These are phyloP conservation scores for Acleris cristana DNA, from an alignment of 2,888 invertebrate genomes.

Conservation along the genomic window DNA sequence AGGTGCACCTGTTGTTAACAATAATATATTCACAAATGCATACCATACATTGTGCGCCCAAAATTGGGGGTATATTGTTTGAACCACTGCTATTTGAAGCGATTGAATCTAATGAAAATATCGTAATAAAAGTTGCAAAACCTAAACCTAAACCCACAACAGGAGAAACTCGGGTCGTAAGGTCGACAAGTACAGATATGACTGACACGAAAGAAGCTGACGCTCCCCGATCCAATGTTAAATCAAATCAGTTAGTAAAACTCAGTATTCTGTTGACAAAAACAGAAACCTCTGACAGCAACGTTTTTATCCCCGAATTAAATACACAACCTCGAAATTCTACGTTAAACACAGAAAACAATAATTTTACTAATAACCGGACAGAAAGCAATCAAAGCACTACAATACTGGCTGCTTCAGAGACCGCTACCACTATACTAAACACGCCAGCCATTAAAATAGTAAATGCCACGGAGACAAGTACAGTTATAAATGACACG, in stretches of 20 bases:
- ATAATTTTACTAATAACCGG: not conserved
- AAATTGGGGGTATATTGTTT: slow-evolving; percentile 50
- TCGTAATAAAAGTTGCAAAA: not conserved
- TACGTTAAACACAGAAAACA: not conserved
- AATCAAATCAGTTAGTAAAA: not conserved
- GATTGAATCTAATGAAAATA: slow-evolving; percentile 16
- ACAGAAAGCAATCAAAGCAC: too few species aligned
- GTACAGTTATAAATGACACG: not conserved
- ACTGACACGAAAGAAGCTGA: not conserved
- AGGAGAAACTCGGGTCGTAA: not conserved
- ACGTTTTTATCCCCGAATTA: slow-evolving; percentile 1
- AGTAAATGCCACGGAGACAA: not conserved
- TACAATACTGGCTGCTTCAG: too few species aligned
- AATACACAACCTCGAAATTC: not conserved
- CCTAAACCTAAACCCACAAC: not conserved
- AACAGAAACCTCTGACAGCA: not conserved
- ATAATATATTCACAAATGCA: slow-evolving; percentile 42
- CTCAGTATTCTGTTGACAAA: not conserved
- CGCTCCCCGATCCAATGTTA: not conserved
- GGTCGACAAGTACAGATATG: not conserved
- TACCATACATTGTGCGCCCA: slow-evolving; percentile 50
- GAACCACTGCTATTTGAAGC: slow-evolving; percentile 53
- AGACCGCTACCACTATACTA: too few species aligned
- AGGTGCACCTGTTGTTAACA: slow-evolving; percentile 46
- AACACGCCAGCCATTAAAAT: too few species aligned